Conservation (phyloP, 2,113 vertebrate species). For the Grallaria varia region DNA sequence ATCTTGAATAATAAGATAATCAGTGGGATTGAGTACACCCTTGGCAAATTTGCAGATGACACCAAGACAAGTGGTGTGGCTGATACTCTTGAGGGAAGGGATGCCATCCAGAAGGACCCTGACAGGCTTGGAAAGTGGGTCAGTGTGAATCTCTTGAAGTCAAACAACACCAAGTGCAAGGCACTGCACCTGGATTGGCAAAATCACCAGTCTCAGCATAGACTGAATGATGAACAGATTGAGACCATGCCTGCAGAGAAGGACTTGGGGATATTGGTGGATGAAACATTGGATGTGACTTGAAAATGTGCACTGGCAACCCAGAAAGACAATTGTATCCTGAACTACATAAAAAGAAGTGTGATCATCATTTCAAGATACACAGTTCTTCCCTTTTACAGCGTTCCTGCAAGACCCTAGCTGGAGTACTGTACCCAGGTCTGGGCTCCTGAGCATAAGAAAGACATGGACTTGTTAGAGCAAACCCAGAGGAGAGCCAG, state of each 20-base stretch:
- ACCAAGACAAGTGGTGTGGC: background rate
- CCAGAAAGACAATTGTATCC: background rate
- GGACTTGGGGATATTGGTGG: background rate
- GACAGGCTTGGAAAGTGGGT: background rate
- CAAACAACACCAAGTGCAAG: background rate
- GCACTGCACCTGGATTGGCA: background rate
- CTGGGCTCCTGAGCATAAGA: background rate
- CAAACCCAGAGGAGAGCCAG: background rate
- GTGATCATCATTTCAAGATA: background rate
- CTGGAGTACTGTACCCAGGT: background rate
- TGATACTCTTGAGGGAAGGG: background rate
- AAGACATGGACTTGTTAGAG: background rate
- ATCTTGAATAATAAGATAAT: background rate
- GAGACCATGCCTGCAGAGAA: background rate
- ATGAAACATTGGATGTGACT: fast-evolving
- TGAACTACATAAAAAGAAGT: background rate
- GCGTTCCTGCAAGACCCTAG: background rate
- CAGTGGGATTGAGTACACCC: background rate
- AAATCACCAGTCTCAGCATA: background rate
- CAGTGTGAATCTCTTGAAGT: background rate
- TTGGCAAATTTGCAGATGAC: background rate
- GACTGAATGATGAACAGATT: background rate
- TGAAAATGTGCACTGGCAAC: background rate
- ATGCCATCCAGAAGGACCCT: background rate
- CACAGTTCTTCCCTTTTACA: background rate